Base-by-base conservation (phyloP, 2,113 vertebrate species). In the Tychaedon coryphoeus region DNA sequence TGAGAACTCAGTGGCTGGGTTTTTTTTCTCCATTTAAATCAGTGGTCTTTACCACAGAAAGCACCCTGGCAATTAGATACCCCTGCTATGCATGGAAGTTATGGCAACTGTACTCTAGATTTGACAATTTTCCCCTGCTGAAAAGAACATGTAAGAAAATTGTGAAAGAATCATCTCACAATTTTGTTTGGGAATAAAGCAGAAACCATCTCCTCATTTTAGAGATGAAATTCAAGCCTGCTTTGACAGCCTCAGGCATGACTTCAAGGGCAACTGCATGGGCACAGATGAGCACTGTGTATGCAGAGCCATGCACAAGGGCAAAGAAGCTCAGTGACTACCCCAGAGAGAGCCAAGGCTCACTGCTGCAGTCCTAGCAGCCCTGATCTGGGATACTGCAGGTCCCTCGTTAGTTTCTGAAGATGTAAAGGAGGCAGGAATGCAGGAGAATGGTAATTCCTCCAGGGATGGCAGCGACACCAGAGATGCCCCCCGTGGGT, bases 281-380 rank as follows among this genome's bases (percentile, higher is more conserved):
- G 81, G 88, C 94, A 85, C 51, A 62, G 87, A 45, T 38, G 53
- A 73, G 23, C 48, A 43, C 53, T 48, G 22, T 7, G 6, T 5
- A 9, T 48, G 51, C 45, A 56, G 22, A 77, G 48, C 33, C 10
- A 29, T 0, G 4, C 8, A 2, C 2, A 2, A 47, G 34, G 36
- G 13, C 42, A 54, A 72, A 75, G 78, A 10, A 50, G 28, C 50
- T 75, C 71, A 19, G 0, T 7, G 62, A 17, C 14, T 15, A 19
- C 5, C 12, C 50, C 24, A 47, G 42, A 1, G 2, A 9, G 56
- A 42, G 34, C 73, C 40, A 60, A 42, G 19, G 31, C 48, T 45
- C 66, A 14, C 23, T 60, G 22, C 65, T 74, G 40, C 20, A 77
- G 69, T 34, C 8, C 6, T 8, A 11, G 19, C 57, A 79, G 48